These are phyloP conservation scores for Lithosia quadra DNA, from an alignment of 2,888 invertebrate species.

Conservation along the genomic window DNA sequence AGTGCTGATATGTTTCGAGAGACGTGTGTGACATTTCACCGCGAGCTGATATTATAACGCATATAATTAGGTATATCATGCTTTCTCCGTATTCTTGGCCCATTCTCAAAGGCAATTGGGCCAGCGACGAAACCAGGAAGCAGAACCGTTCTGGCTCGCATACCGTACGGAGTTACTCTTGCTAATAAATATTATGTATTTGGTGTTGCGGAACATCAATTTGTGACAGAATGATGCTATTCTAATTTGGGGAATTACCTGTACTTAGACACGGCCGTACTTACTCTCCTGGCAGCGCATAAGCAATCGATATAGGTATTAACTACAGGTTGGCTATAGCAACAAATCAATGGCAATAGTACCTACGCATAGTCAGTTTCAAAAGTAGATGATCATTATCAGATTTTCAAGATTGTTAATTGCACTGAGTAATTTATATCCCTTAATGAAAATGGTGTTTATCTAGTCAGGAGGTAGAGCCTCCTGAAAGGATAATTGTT, in stretches of 20 bases:
- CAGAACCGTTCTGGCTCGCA: constrained; percentile 57
- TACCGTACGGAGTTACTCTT: constrained; percentile 52
- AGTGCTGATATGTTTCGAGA: constrained; percentile 64
- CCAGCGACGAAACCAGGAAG: constrained; percentile 73
- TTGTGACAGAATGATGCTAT: constrained; percentile 17
- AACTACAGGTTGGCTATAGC: background rate
- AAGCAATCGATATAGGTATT: background rate
- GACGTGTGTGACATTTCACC: constrained; percentile 64
- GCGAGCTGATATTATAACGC: constrained; percentile 66
- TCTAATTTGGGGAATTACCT: constrained; percentile 4
- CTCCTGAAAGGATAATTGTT: too few relatives aligned
- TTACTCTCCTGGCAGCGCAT: background rate
- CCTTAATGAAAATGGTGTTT: too few relatives aligned
- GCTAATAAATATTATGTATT: constrained; percentile 53
- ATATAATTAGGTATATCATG: constrained; percentile 63
- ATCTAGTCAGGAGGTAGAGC: too few relatives aligned
- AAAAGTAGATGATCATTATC: too few relatives aligned
- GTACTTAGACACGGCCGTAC: background rate
- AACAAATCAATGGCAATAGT: background rate
- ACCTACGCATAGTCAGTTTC: too few relatives aligned
- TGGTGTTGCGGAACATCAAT: constrained; percentile 44
- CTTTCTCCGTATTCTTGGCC: constrained; percentile 82
- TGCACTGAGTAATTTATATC: too few relatives aligned
- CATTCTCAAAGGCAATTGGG: constrained; percentile 78
- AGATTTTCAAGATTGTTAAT: too few relatives aligned